Conservation (phyloP, 2,797 vertebrate genomes). For the Coendou prehensilis region DNA sequence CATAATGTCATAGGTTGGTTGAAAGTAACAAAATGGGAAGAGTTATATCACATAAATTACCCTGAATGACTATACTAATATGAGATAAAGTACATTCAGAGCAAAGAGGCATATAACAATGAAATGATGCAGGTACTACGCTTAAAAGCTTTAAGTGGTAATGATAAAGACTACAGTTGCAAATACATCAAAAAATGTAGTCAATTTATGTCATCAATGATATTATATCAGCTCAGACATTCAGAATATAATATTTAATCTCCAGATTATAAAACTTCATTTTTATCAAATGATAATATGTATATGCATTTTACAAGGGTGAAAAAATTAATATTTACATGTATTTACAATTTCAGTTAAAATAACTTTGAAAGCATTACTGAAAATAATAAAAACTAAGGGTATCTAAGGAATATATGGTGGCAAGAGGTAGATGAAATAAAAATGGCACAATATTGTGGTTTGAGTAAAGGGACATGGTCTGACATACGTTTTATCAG, state of each 20-base stretch:
- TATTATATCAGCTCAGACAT: not conserved
- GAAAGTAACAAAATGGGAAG: not conserved
- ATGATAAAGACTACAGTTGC: not conserved
- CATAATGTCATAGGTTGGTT: not conserved
- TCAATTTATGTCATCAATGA: not conserved
- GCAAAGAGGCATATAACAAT: not conserved
- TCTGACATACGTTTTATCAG: not conserved
- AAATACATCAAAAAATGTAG: not conserved
- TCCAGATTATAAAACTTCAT: not conserved
- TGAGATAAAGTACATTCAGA: not conserved
- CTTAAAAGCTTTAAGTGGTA: not conserved
- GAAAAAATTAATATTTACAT: not conserved
- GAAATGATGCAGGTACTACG: not conserved
- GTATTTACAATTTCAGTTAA: not conserved
- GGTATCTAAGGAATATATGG: not conserved
- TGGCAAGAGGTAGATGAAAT: not conserved
- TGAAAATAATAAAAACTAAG: not conserved
- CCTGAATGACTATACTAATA: not conserved
- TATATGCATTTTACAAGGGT: not conserved
- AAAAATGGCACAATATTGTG: not conserved
- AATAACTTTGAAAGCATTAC: not conserved
- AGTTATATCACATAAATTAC: not conserved
- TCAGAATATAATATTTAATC: not conserved
- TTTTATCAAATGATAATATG: not conserved
- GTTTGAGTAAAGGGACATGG: not conserved